Base-by-base conservation (phyloP, 2,797 vertebrate genomes). In the Enteromius argenteus region DNA sequence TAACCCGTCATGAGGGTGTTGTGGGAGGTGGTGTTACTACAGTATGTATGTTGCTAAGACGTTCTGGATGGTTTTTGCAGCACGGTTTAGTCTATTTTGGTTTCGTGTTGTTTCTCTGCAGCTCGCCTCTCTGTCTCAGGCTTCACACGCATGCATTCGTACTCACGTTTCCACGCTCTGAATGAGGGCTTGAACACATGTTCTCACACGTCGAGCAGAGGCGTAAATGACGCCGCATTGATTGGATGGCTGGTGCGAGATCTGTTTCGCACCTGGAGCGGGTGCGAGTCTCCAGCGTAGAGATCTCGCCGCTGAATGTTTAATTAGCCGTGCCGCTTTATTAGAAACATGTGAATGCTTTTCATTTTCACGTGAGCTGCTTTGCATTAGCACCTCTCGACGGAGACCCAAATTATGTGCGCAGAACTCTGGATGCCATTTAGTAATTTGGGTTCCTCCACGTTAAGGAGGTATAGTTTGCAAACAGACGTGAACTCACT, bases 191-290 rank as follows among this genome's bases (percentile, higher is more conserved):
- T 46, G 62, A 81, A 78, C 83, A 88, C 83, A 72, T 85, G 81
- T 85, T 87, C 23, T 87, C 87, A 84, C 87, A 85, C 86, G 30
- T 73, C 2, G 23, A 60, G 72, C 72, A 58, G 77, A 84, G 78
- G 84, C 74, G 88, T 39, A 46, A 87, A 80, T 86, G 82, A 30
- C 79, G 17, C 85, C 68, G 80, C 79, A 84, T 83, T 81, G 83
- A 86, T 88, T 66, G 79, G 60, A n/a, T 64, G 44, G 64, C 79
- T 75, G 72, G 83, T 82, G 74, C 44, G 75, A 84, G 83, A 58
- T 73, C 71, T 81, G 72, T 79, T 81, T 58, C 51, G 44, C 79
- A 81, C 81, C 79, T 81, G 79, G 71, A 49, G 44, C 75, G 56
- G 49, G 44, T 77, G 78, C 39, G 71, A 83, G 44, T 37, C 64